phyloP scores from a whole-genome alignment of 2,113 vertebrate species.

The Ellobius talpinus region DNA sequence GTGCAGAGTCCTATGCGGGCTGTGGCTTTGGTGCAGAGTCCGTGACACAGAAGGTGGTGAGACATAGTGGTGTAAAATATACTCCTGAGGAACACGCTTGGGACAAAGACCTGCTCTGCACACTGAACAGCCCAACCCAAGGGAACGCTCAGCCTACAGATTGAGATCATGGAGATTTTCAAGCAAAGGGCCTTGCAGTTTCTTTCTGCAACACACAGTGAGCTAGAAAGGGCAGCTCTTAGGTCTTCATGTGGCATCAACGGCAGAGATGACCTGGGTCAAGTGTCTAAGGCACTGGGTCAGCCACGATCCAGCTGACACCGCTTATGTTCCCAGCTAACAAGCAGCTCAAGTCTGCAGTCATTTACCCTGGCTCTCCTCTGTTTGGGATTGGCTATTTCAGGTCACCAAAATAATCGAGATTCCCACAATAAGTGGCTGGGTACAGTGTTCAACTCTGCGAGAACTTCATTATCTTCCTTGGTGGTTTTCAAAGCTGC shows the following conservation, averaged over 20 bases:
- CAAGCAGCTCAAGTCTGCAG: not conserved
- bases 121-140: not conserved
- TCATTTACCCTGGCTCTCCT: constrained; percentile 13
- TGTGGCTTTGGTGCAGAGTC: not conserved
- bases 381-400: constrained; percentile 33
- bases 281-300: not conserved
- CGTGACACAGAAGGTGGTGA: not conserved
- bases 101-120: not conserved
- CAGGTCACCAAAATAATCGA: constrained; percentile 45
- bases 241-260: not conserved
- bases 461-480: constrained; percentile 54
- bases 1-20: no score
- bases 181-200: not conserved
- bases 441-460: constrained; percentile 55
- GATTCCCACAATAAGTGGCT: constrained; percentile 30
- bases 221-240: not conserved
- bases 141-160: no score
- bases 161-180: not conserved
- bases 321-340: not conserved
- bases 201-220: not conserved
- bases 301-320: not conserved
- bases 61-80: not conserved
- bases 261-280: not conserved
- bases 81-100: not conserved
- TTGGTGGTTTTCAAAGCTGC: constrained; percentile 41